These are phyloP conservation scores for Drepana arcuata DNA, from an alignment of 1,140 invertebrate species.

Conservation along the genomic window DNA sequence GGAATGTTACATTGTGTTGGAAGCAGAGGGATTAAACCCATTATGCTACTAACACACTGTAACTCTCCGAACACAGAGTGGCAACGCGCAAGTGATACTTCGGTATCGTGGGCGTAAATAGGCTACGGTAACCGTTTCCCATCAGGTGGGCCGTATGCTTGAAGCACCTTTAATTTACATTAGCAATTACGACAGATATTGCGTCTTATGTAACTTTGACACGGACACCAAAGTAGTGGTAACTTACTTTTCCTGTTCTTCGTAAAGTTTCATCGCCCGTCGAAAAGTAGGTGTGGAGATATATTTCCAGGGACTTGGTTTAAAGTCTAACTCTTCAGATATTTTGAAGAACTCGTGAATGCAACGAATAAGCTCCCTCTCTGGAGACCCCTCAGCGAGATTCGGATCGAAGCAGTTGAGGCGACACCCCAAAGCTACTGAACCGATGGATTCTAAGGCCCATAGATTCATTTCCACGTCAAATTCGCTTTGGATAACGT, in stretches of 20 bases:
- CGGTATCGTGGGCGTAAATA: too few species aligned
- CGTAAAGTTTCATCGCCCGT: constrained; percentile 55
- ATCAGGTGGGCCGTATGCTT: too few species aligned
- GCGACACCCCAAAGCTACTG: constrained; percentile 78
- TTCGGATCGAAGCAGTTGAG: constrained; percentile 74
- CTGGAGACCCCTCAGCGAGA: constrained; percentile 70
- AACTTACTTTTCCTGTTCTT: constrained; percentile 30
- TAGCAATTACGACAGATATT: too few species aligned
- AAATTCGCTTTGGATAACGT: constrained; percentile 73
- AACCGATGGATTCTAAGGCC: constrained; percentile 79
- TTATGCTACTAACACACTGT: too few species aligned
- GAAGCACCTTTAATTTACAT: too few species aligned
- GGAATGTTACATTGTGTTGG: too few species aligned
- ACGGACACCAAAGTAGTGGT: too few species aligned
- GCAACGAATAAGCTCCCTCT: constrained; percentile 52
- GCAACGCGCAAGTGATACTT: too few species aligned
- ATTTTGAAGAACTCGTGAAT: constrained; percentile 74
- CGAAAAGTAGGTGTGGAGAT: constrained; percentile 72
- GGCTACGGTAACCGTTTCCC: too few species aligned
- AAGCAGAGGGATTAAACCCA: too few species aligned
- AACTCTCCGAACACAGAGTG: too few species aligned
- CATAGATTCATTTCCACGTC: constrained; percentile 78
- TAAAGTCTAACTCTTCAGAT: constrained; percentile 73
- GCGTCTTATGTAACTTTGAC: too few species aligned
- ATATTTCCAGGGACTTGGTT: constrained; percentile 76